These are phyloP conservation scores for Lasioglossum zephyrum DNA, from an alignment of 2,888 invertebrate genomes.

Conservation along the genomic window DNA sequence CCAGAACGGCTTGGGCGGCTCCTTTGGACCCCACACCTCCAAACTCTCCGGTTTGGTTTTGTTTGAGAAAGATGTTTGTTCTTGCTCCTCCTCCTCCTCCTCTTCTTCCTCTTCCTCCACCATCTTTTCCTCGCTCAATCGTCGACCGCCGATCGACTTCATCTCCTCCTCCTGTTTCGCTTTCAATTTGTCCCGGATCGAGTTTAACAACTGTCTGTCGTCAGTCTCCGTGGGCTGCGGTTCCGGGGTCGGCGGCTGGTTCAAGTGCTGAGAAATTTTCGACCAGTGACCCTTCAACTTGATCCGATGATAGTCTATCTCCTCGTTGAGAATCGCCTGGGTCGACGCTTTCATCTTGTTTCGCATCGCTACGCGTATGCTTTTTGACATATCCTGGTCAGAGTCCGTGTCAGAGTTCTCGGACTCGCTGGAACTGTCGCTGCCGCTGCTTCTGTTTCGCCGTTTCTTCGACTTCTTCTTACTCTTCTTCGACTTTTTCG, in stretches of 20 bases:
- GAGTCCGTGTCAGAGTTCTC: conserved; percentile 84
- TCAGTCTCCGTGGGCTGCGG: conserved; percentile 80
- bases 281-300: conserved; percentile 85
- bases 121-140: conserved; percentile 57
- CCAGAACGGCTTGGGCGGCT: conserved; percentile 72
- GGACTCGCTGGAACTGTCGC: conserved; percentile 82
- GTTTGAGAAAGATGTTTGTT: conserved; percentile 62
- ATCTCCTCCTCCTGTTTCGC: conserved; percentile 85
- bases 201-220: conserved; percentile 85
- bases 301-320: conserved; percentile 81
- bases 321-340: conserved; percentile 84
- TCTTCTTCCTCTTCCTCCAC: conserved; percentile 59
- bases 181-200: conserved; percentile 85
- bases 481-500: conserved; percentile 86
- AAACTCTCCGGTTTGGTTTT: conserved; percentile 58
- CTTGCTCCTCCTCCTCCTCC: conserved; percentile 57
- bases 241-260: conserved; percentile 73
- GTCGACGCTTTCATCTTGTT: conserved; percentile 86
- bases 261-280: conserved; percentile 75
- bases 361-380: conserved; percentile 89
- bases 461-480: conserved; percentile 85
- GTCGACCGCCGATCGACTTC: conserved; percentile 75
- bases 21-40: conserved; percentile 70
- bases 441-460: conserved; percentile 84
- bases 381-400: conserved; percentile 86